phyloP scores from a whole-genome alignment of 2,888 invertebrate species.

The Rhamnusium bicolor region DNA sequence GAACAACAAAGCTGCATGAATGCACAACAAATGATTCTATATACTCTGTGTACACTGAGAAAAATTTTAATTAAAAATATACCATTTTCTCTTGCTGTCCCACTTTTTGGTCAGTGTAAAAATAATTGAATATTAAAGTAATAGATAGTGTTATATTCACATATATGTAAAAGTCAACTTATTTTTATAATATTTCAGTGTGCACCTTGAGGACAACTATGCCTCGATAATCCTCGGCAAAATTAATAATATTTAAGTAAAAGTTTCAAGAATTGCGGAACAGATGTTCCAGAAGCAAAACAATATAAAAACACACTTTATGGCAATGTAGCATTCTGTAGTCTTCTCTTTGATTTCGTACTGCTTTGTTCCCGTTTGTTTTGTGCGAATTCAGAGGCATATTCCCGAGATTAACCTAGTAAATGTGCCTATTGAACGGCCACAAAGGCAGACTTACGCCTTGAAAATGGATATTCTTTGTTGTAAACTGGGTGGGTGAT shows the following conservation, averaged over 20 bases:
- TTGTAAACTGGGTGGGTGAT: slow-evolving; percentile 11
- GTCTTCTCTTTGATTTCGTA: not conserved
- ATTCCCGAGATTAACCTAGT: slow-evolving; percentile 20
- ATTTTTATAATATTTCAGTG: no score
- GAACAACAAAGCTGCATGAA: no score
- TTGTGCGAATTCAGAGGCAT: slow-evolving; percentile 1
- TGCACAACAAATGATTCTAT: no score
- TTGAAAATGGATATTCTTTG: slow-evolving; percentile 6
- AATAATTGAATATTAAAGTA: no score
- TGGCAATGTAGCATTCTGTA: not conserved
- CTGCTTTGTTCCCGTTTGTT: slow-evolving; percentile 11
- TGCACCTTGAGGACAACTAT: no score
- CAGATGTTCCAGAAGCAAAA: not conserved
- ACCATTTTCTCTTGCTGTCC: no score
- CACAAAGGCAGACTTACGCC: slow-evolving; percentile 20
- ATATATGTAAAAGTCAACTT: no score
- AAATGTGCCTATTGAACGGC: slow-evolving; percentile 18
- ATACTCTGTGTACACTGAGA: no score
- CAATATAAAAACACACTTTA: not conserved
- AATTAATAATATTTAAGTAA: not conserved
- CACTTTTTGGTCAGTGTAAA: no score
- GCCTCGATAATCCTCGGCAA: not conserved
- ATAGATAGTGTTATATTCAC: no score
- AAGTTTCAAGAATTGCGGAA: not conserved
- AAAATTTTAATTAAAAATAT: no score